Base-by-base conservation (phyloP, 2,888 invertebrate genomes). In the Panopea generosa region DNA sequence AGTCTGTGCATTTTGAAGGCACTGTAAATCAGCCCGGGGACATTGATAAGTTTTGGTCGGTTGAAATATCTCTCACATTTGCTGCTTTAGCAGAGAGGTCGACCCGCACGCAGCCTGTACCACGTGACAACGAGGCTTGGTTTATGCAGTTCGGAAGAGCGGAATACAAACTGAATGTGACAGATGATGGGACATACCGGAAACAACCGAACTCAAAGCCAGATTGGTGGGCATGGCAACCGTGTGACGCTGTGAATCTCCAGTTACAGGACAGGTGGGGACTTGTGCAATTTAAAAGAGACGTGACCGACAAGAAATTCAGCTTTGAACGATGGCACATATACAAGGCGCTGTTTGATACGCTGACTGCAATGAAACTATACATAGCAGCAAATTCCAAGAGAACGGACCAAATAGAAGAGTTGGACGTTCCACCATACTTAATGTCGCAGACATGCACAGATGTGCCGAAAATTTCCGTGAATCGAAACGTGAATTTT, bases 241-340 rank as follows among this genome's bases (percentile, higher is more conserved):
- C 71, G 16, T 75, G 74, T 29, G 79, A 62, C 22, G 47, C 75
- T 14, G 67, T 79, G 4, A 79, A 79, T 60, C 47, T 75, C 2
- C 79, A 75, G 53, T 52, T 79, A n/a, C 79, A 79, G 50, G 79
- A 79, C 43, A 26, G 79, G n/a, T 75, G 88, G 88, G 88, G 88
- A 4, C 66, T 89, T 49, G 72, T 89, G 3, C 87, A 87, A 69
- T 89, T 89, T 29, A 78, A 74, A 43, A 50, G 56, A 27, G 57
- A 55, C n/a, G 47, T 68, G 11, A 20, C 27, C n/a, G 68, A 79
- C 40, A 76, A 73, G 40, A 63, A 33, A 9, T 76, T 84, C 38
- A 52, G 38, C 9, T 82, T 71, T 50, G 62, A 70, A 9, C 71
- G 75, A 52, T 84, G 86, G 84, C 73, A 77, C 18, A 78, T 84